Evolutionary conservation across 1,140 invertebrate species (phyloP), one percentile per base, ranked within the genome.

Genomic region (Rhynchophorus ferrugineus): DNA sequence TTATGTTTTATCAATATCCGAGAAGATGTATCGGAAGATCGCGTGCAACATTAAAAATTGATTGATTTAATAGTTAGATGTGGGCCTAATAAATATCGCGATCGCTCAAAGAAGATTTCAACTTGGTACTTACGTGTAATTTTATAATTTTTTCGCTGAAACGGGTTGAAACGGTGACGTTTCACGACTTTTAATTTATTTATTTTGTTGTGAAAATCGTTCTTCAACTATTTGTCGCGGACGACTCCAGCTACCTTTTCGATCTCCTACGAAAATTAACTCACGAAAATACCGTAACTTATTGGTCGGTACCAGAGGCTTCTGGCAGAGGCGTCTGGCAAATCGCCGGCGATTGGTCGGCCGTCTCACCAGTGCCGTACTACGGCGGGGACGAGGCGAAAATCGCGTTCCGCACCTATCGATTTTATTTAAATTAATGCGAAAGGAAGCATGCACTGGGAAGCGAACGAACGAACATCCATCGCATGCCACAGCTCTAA

Each of bases 311-410:
- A 7, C 33, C 56, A 63, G 65, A 60, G 65, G 58, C 54, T 42
- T 68, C 66, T 68, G 65, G 63, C 66, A 64, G 65, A 61, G 63
- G 61, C 54, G 56, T 67, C 66, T 68, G 65, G 61, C 65, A 63
- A 58, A 39, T 20, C 36, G 34, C 7, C 3, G 29, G 35, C 37
- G 17, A 64, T 63, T 63, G 62, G 62, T 19, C 41, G 18, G 13
- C 34, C 33, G 39, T 39, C 34, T 21, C 42, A 24, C 24, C 29
- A 45, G 41, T 48, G 38, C 54, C 59, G 60, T 17, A 41, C n/a
- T n/a, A 6, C 16, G 2, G 39, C 7, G 24, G 5, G 9, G 22
- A 16, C 19, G 19, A 38, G 9, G n/a, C 9, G 2, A 17, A 22
- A 36, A 37, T 33, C 7, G 3, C 3, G 35, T 7, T 24, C 35